Conservation (phyloP, 2,797 vertebrate species). For the Ataeniobius toweri region DNA sequence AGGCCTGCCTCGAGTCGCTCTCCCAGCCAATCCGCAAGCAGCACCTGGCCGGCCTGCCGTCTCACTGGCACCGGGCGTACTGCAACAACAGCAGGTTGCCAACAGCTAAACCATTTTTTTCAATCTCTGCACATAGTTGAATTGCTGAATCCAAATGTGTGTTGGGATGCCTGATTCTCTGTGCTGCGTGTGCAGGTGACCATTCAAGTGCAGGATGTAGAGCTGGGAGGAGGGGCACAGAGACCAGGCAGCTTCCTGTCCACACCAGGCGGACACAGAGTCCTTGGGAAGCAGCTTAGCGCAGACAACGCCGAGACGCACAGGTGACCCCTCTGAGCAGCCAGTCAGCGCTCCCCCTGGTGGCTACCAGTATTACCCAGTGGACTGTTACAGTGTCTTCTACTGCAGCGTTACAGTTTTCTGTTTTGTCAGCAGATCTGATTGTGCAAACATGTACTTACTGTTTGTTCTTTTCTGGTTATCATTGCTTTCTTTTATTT, state of each 20-base stretch:
- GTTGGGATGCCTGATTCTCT: not conserved
- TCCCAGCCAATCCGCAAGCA: slow-evolving; percentile 72
- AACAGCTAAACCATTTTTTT: slow-evolving; percentile 63
- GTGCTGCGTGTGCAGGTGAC: slow-evolving; percentile 80
- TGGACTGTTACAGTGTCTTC: slow-evolving; percentile 37
- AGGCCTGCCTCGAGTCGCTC: slow-evolving; percentile 81
- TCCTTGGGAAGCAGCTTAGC: slow-evolving; percentile 96
- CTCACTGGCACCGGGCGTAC: slow-evolving; percentile 69
- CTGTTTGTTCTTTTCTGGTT: slow-evolving; percentile 4
- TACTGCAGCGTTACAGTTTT: slow-evolving; percentile 10
- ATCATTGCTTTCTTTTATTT: not conserved
- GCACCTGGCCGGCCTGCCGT: slow-evolving; percentile 62
- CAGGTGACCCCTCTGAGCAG: slow-evolving; percentile 83
- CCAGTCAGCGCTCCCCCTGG: slow-evolving; percentile 30
- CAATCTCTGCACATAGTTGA: not conserved
- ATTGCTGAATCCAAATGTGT: not conserved
- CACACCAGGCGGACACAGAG: slow-evolving; percentile 87
- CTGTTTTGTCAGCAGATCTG: slow-evolving; percentile 2
- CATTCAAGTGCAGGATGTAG: slow-evolving; percentile 93
- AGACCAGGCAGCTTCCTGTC: slow-evolving; percentile 87
- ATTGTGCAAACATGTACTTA: slow-evolving; percentile 15
- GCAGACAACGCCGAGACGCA: slow-evolving; percentile 96
- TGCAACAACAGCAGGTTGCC: slow-evolving; percentile 86
- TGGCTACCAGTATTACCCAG: slow-evolving; percentile 10
- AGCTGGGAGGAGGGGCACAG: slow-evolving; percentile 77